Percentiles rank a stretch among this genome's conserved stretches.
Evolutionary conservation across 2,888 invertebrate genomes (phyloP).

Genomic region (Hermaeophaga mercurialis): DNA sequence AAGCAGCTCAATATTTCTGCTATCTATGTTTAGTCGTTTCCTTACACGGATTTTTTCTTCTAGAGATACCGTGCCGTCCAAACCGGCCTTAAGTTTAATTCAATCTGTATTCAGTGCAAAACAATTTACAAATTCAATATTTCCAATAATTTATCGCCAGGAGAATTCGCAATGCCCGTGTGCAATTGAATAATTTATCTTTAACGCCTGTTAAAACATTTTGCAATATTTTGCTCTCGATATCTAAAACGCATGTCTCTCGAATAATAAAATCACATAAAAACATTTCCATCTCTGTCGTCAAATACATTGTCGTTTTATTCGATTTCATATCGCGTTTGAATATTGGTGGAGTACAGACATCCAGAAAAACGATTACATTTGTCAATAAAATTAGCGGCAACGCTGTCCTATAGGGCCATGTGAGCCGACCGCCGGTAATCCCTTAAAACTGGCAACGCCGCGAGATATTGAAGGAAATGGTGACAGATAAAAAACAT

Average conservation of each 20-base stretch:
- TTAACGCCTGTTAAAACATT: no score
- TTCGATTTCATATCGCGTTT: neutral
- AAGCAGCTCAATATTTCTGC: no score
- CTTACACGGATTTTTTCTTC: no score
- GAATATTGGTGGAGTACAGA: neutral
- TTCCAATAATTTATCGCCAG: no score
- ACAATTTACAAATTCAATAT: no score
- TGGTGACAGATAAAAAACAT: neutral
- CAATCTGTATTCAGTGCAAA: no score
- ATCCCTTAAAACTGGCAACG: slow-evolving; percentile 3
- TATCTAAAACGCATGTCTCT: neutral
- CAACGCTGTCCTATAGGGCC: neutral
- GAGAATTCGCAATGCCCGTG: no score
- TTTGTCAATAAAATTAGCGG: slow-evolving; percentile 8
- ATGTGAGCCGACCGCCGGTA: slow-evolving; percentile 7
- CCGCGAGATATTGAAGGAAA: neutral
- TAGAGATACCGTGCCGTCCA: no score
- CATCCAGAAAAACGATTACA: slow-evolving; percentile 1
- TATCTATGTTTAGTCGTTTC: no score
- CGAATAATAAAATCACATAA: neutral
- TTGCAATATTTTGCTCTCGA: neutral
- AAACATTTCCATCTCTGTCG: neutral
- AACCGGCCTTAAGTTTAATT: no score
- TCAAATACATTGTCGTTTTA: neutral
- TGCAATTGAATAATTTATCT: no score